Base-by-base conservation (phyloP, 2,113 vertebrate species). In the Apus apus region DNA sequence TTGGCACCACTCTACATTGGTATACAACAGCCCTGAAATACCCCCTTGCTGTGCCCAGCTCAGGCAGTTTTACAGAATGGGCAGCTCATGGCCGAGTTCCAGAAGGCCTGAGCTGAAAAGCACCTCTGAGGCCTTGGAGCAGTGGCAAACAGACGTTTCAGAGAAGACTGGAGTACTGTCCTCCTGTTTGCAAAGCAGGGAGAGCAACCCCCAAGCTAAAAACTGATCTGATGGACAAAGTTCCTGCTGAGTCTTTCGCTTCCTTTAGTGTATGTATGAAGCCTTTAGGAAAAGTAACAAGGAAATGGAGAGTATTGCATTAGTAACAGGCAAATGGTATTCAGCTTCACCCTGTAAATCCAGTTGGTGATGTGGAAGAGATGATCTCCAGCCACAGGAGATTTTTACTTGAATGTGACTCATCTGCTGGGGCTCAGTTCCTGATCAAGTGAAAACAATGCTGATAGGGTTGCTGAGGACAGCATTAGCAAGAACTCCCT, bases 71-170 rank as follows among this genome's bases (percentile, higher is more conserved):
- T 30, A 51, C 48, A 81, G 65, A 62, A 13, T 11, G 1, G 1
- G 8, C 64, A 66, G 15, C 46, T 56, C 20, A 34, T 1, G 6
- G 60, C 46, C 2, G 0, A 45, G 40, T 5, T 25, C 45, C n/a
- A 51, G 61, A 40, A 45, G 5, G 30, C 12, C n/a, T 58, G 54
- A 54, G 27, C 32, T 60, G 65, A 71, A 66, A 84, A 74, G 46
- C 26, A 22, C 11, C 32, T 83, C 75, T 65, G 75, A 27, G 65
- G 26, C 45, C 48, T 13, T 8, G 66, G 6, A 72, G 5, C 18
- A 25, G 14, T 18, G 46, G 34, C 13, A 27, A 5, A n/a, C 4
- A 23, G 57, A 14, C 2, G 4, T 21, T 57, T 61, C 62, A 57
- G 54, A 76, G 67, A 50, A 34, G 58, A 14, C 29, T 15, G 13